Evolutionary conservation across 2,113 vertebrate species (phyloP).

Genomic region (Brachyhypopomus occidentalis): DNA sequence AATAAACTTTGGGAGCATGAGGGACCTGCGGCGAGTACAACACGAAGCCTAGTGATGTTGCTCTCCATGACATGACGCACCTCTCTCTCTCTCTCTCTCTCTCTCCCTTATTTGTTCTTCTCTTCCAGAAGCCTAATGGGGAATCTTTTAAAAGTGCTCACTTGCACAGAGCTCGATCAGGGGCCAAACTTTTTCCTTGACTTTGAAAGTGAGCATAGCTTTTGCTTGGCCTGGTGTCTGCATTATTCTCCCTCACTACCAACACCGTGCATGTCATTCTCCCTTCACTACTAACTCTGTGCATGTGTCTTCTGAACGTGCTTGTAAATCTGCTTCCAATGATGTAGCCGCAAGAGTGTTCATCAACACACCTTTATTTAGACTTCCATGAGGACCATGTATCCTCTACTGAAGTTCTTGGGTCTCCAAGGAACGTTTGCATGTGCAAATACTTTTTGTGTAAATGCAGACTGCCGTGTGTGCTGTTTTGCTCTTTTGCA

Average conservation of each 20-base stretch:
- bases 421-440: constrained; percentile 9
- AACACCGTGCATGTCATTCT: constrained; percentile 40
- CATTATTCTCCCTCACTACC: constrained; percentile 49
- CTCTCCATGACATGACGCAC: constrained; percentile 38
- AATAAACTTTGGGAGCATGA: constrained; percentile 6
- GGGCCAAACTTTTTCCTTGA: constrained; percentile 95
- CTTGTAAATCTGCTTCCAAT: constrained; percentile 15
- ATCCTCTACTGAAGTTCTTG: neutral
- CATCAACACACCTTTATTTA: neutral
- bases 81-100: constrained; percentile 58
- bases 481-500: neutral
- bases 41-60: constrained; percentile 25
- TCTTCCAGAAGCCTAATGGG: constrained; percentile 88
- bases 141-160: constrained; percentile 89
- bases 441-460: constrained; percentile 36
- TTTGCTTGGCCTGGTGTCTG: constrained; percentile 70
- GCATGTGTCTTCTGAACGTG: neutral
- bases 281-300: neutral
- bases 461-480: neutral
- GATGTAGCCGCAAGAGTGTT: constrained; percentile 11
- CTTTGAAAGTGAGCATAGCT: constrained; percentile 90
- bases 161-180: constrained; percentile 92
- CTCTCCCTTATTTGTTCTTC: constrained; percentile 63
- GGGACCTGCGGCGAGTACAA: neutral
- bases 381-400: neutral